Percentiles rank a stretch among this genome's conserved stretches.
Conservation (phyloP, 2,888 invertebrate genomes). For the Nephrotoma guestfalica region DNA sequence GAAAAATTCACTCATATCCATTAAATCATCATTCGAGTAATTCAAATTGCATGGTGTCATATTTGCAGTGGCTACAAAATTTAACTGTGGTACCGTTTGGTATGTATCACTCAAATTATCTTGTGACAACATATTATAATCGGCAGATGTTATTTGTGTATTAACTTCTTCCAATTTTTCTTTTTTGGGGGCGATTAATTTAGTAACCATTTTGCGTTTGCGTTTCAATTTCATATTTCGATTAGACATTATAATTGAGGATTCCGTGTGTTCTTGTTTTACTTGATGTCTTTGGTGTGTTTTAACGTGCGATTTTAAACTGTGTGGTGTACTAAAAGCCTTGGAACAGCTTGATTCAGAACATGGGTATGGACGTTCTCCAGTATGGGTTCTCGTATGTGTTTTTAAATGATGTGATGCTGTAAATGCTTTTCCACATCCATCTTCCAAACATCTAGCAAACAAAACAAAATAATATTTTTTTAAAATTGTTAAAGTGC, state of each 20-base stretch:
- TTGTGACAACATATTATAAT: neutral
- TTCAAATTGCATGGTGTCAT: constrained; percentile 5
- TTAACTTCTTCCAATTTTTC: neutral
- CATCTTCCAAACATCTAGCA: constrained; percentile 58
- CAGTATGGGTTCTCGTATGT: constrained; percentile 58
- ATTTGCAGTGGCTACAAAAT: constrained; percentile 7
- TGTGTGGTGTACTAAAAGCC: constrained; percentile 74
- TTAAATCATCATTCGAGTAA: constrained; percentile 6
- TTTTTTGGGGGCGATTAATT: neutral
- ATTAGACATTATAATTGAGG: neutral
- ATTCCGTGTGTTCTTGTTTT: neutral
- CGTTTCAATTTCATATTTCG: neutral
- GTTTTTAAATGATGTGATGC: constrained; percentile 91
- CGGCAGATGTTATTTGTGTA: neutral
- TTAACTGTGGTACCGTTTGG: neutral
- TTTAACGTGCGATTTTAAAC: constrained; percentile 62
- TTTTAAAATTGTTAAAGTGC: constrained; percentile 5
- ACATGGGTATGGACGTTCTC: constrained; percentile 68
- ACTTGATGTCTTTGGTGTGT: constrained; percentile 45
- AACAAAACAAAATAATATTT: constrained; percentile 2
- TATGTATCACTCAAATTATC: neutral
- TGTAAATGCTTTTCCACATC: constrained; percentile 84
- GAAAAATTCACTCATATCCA: constrained; percentile 8
- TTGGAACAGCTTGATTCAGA: constrained; percentile 49
- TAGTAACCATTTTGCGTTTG: neutral